Evolutionary conservation across 2,888 invertebrate genomes (phyloP).

Genomic region (Spodoptera exigua): DNA sequence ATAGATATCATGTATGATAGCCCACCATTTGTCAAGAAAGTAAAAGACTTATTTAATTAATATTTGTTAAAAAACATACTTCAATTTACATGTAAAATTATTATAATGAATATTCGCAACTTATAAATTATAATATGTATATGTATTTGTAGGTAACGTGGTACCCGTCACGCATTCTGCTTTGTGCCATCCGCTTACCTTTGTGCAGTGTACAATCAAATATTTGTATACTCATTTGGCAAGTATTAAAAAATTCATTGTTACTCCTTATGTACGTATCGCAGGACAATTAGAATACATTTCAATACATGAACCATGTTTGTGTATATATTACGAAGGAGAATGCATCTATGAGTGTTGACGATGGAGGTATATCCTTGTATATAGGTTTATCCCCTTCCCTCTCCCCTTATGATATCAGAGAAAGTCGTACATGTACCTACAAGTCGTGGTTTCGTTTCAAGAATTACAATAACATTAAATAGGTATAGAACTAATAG

Average conservation of each 20-base stretch:
- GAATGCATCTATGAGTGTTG: no score
- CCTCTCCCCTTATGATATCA: no score
- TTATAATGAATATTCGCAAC: conserved; percentile 20
- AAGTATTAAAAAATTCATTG: conserved; percentile 46
- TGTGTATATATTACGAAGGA: conserved; percentile 19
- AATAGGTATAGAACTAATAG: no score
- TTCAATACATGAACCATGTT: conserved; percentile 22
- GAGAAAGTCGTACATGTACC: no score
- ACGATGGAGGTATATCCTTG: no score
- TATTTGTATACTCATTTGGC: conserved; percentile 55
- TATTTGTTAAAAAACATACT: no score
- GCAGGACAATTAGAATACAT: conserved; percentile 25
- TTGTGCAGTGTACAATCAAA: conserved; percentile 52
- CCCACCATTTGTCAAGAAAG: no score
- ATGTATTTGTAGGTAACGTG: conserved; percentile 44
- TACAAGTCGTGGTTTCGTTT: no score
- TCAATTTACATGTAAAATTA: conserved; percentile 21
- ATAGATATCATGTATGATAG: no score
- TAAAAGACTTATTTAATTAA: no score
- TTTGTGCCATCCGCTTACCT: conserved; percentile 13
- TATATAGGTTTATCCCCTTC: no score
- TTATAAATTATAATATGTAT: conserved; percentile 38
- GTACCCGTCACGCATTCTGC: conserved; percentile 45
- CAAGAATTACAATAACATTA: conserved; percentile 27
- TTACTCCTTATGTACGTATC: conserved; percentile 24